A percentile compares a stretch with the other conserved stretches of the same genome.
phyloP scores from a whole-genome alignment of 35 echinoderm and acorn worm species.

The Apostichopus californicus region DNA sequence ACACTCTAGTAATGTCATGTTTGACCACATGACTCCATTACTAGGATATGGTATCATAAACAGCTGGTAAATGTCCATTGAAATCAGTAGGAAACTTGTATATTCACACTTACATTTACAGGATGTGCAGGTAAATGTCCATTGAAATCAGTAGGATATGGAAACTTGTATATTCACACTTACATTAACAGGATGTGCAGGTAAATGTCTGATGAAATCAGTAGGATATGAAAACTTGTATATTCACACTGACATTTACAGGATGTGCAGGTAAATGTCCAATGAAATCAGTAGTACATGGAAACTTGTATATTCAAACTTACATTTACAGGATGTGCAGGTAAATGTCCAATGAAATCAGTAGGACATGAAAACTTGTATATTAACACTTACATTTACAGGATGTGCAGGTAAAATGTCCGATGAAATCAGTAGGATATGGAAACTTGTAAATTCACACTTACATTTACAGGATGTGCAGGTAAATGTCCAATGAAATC shows the following conservation, averaged over 20 bases:
- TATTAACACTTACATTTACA: no score
- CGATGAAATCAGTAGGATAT: no score
- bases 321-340: slow-evolving; percentile 25
- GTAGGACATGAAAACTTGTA: no score
- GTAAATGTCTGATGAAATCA: slow-evolving; percentile 50
- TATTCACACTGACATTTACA: slow-evolving; percentile 71
- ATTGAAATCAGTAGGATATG: no score
- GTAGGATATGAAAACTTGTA: slow-evolving; percentile 53
- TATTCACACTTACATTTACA: slow-evolving; percentile 72
- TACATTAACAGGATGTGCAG: slow-evolving; percentile 83
- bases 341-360: no score
- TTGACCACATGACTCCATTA: no score
- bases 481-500: no score
- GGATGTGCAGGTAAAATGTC: no score
- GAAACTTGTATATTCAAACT: slow-evolving; percentile 81
- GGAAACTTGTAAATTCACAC: no score
- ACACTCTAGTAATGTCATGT: no score
- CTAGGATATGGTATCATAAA: neutral
- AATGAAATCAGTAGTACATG: slow-evolving; percentile 63
- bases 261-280: slow-evolving; percentile 74
- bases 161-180: slow-evolving; percentile 4
- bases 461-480: no score
- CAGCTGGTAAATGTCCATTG: slow-evolving; percentile 14
- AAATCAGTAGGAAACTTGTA: neutral
- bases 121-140: neutral